These are phyloP conservation scores for Tylochromis polylepis DNA, from an alignment of 2,113 vertebrate genomes.

Conservation along the genomic window DNA sequence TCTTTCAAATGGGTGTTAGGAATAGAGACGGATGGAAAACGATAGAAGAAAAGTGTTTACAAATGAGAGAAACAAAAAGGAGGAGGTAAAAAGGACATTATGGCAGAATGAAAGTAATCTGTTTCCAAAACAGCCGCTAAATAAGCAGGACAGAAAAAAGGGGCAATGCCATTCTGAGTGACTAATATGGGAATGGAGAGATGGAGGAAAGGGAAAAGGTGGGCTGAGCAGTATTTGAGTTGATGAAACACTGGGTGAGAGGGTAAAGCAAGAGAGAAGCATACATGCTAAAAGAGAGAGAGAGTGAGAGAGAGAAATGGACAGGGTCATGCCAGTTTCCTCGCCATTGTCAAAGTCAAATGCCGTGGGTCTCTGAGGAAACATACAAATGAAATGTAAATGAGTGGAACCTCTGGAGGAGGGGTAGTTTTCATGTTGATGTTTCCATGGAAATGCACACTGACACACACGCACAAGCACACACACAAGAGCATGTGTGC, in stretches of 20 bases:
- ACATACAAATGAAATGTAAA: conserved; percentile 80
- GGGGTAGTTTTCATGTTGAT: conserved; percentile 58
- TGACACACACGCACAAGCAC: conserved; percentile 19
- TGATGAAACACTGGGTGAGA: conserved; percentile 5
- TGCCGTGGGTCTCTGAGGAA: conserved; percentile 60
- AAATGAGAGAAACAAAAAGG: conserved; percentile 12
- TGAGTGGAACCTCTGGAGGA: conserved; percentile 54
- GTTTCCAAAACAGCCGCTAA: conserved; percentile 36
- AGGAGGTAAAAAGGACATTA: not conserved
- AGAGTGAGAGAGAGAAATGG: not conserved
- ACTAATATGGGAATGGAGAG: not conserved
- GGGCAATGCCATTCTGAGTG: not conserved
- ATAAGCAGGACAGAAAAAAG: not conserved
- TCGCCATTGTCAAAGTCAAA: conserved; percentile 71
- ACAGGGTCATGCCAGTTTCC: conserved; percentile 51
- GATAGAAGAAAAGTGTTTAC: conserved; percentile 17
- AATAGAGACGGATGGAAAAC: not conserved
- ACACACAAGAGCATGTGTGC: not conserved
- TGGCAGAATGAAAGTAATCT: conserved; percentile 9
- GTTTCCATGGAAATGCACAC: conserved; percentile 72
- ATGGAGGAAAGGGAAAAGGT: not conserved
- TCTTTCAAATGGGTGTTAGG: conserved; percentile 10
- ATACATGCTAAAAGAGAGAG: not conserved
- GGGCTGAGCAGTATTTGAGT: conserved; percentile 8
- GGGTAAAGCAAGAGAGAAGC: not conserved